phyloP scores from a whole-genome alignment of 2,113 vertebrate genomes.

The Seriola rivoliana region DNA sequence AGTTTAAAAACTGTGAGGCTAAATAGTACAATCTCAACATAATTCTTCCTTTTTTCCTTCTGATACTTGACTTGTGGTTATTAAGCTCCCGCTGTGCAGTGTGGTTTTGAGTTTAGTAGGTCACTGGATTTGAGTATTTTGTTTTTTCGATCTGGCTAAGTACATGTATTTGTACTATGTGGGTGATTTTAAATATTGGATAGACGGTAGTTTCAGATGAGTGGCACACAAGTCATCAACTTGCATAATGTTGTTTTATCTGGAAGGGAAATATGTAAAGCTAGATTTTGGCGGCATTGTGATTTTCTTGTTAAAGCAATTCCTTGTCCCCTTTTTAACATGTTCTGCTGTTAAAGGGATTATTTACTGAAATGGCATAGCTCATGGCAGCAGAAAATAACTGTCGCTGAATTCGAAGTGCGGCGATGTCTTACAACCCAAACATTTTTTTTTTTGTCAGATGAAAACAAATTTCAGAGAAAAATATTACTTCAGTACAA shows the following conservation, averaged over 20 bases:
- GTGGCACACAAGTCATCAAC: not conserved
- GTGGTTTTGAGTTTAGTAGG: constrained; percentile 28
- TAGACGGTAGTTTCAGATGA: not conserved
- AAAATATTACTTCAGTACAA: constrained; percentile 25
- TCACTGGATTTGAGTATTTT: not conserved
- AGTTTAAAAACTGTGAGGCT: not conserved
- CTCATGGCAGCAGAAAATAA: not conserved
- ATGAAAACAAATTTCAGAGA: not conserved
- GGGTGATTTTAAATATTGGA: not conserved
- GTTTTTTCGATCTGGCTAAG: not conserved
- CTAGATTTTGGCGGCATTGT: not conserved
- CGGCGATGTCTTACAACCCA: not conserved
- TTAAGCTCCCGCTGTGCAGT: not conserved
- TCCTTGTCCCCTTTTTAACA: not conserved
- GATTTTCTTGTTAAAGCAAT: not conserved
- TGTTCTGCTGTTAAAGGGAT: not conserved
- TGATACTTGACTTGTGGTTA: not conserved
- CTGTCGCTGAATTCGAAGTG: not conserved
- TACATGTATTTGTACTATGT: constrained; percentile 1
- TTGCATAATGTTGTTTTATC: not conserved
- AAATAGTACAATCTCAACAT: constrained; percentile 5
- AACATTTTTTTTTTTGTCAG: not conserved
- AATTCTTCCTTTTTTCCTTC: not conserved
- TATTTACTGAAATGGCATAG: not conserved
- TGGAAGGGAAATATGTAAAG: not conserved